Evolutionary conservation across 2,113 vertebrate genomes (phyloP).

Genomic region (Polypterus senegalus): DNA sequence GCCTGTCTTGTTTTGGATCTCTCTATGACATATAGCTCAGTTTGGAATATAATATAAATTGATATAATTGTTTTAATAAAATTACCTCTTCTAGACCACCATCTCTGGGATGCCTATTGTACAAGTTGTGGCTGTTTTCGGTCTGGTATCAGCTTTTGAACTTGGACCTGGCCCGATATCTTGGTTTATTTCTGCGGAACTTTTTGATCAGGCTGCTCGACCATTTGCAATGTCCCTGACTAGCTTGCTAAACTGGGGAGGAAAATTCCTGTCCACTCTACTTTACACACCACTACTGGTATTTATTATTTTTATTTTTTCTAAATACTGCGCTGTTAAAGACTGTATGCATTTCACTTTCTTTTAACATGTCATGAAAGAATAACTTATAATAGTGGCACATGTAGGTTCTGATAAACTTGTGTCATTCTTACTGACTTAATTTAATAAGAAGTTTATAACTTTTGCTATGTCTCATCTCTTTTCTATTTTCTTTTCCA

Average conservation of each 20-base stretch:
- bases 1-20: fast-evolving
- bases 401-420: background rate
- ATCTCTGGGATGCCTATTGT: slow-evolving; percentile 34
- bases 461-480: background rate
- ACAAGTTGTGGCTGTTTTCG: slow-evolving; percentile 42
- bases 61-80: background rate
- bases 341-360: background rate
- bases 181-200: slow-evolving; percentile 44
- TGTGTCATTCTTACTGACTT: no score
- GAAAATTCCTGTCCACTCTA: slow-evolving; percentile 45
- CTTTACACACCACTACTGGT: slow-evolving; percentile 41
- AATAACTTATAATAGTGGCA: background rate
- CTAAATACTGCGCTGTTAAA: background rate
- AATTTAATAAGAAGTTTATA: no score
- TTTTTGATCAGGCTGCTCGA: slow-evolving; percentile 42
- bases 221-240: slow-evolving; percentile 49
- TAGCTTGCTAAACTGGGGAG: slow-evolving; percentile 48
- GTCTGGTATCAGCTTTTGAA: slow-evolving; percentile 45
- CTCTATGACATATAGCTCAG: background rate
- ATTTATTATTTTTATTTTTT: background rate
- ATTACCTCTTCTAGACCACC: slow-evolving; percentile 24
- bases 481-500: background rate
- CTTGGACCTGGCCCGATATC: slow-evolving; percentile 41
- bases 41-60: background rate
- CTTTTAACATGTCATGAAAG: background rate